phyloP scores from a whole-genome alignment of 2,113 vertebrate species.

The Condylura cristata region DNA sequence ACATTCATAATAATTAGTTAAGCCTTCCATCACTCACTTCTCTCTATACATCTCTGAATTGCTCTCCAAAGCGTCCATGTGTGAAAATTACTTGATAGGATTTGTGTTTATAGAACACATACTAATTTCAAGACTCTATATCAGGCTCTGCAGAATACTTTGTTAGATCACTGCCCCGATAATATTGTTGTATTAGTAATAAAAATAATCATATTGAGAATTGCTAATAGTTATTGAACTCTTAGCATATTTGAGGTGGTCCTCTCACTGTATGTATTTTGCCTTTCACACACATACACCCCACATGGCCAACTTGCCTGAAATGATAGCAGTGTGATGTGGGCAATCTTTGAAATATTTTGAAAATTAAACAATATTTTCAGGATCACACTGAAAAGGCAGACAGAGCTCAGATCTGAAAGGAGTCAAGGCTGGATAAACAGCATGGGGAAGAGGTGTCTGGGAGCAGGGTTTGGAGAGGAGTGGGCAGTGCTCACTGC shows the following conservation, averaged over 20 bases:
- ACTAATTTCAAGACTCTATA: constrained; percentile 2
- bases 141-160: background rate
- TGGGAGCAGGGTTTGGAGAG: background rate
- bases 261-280: background rate
- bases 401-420: background rate
- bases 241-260: background rate
- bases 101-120: constrained; percentile 6
- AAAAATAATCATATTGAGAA: background rate
- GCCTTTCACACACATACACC: background rate
- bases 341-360: background rate
- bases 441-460: background rate
- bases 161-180: background rate
- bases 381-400: background rate
- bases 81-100: background rate
- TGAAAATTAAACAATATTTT: background rate
- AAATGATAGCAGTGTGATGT: background rate
- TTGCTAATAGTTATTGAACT: background rate
- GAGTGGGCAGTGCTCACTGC: background rate
- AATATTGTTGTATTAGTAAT: background rate
- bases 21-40: background rate
- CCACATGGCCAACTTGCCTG: background rate
- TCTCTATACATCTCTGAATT: background rate
- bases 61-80: background rate
- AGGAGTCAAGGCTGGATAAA: background rate
- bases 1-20: constrained; percentile 59